phyloP scores from a whole-genome alignment of 2,797 vertebrate genomes.

The Epinephelus malabaricus region DNA sequence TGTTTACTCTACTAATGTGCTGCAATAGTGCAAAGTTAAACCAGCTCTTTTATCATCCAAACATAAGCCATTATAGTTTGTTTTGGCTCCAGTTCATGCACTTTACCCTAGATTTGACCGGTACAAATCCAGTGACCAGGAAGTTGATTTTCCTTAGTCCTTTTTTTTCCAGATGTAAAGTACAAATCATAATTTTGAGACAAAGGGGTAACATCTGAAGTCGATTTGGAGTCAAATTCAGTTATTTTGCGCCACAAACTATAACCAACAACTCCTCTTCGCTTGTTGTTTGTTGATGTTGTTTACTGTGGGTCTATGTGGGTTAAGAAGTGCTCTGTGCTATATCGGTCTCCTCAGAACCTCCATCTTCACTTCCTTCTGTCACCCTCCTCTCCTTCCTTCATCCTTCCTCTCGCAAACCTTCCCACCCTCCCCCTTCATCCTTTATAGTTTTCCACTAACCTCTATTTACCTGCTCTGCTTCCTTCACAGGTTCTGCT shows the following conservation, averaged over 20 bases:
- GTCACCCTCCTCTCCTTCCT: conserved; percentile 40
- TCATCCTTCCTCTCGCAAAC: conserved; percentile 32
- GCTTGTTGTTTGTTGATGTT: conserved; percentile 48
- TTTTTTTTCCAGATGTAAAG: background rate
- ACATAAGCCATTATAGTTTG: background rate
- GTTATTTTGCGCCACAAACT: background rate
- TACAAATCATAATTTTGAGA: background rate
- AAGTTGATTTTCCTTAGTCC: background rate
- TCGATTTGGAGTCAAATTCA: conserved; percentile 2
- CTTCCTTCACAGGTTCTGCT: conserved; percentile 74
- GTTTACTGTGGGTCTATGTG: conserved; percentile 72
- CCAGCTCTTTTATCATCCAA: background rate
- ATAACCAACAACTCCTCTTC: conserved; percentile 7
- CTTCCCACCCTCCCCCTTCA: background rate
- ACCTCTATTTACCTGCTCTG: conserved; percentile 53
- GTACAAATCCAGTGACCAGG: background rate
- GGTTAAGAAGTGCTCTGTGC: conserved; percentile 82
- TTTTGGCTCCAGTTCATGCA: conserved; percentile 11
- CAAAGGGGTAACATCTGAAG: background rate
- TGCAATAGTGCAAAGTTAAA: background rate
- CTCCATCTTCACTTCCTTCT: conserved; percentile 51
- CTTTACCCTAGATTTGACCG: background rate
- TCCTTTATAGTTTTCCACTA: conserved; percentile 36
- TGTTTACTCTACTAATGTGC: background rate
- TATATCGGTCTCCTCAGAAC: conserved; percentile 70